Conservation (phyloP, 1,140 invertebrate genomes). For the Steinernema khuongi region DNA sequence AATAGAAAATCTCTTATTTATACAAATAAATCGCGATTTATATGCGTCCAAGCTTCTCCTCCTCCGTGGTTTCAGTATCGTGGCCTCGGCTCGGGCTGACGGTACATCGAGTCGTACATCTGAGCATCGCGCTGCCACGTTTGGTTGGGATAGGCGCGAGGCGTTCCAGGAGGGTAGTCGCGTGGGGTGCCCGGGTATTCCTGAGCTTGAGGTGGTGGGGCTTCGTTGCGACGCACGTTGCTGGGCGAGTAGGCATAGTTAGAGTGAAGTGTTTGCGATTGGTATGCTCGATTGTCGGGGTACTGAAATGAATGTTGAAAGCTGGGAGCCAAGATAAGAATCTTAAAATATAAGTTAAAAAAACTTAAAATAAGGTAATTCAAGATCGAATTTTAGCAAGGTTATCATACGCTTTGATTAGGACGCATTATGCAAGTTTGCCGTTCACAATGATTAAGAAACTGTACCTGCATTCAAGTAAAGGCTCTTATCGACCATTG, state of each 20-base stretch:
- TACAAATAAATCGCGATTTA: constrained; percentile 29
- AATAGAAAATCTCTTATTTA: constrained; percentile 19
- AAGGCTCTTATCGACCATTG: no score
- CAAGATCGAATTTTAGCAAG: no score
- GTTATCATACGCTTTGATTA: no score
- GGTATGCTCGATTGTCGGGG: constrained; percentile 42
- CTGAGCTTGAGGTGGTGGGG: constrained; percentile 14
- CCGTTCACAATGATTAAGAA: not conserved
- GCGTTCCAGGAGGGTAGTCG: not conserved
- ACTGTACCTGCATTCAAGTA: constrained; percentile 40
- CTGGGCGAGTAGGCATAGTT: constrained; percentile 50
- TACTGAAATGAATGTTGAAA: constrained; percentile 38
- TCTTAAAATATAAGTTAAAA: no score
- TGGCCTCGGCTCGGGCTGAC: constrained; percentile 3
- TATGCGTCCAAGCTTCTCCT: not conserved
- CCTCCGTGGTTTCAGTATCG: not conserved
- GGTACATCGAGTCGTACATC: constrained; percentile 11
- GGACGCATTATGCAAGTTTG: constrained; percentile 44
- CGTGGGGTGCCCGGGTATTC: constrained; percentile 21
- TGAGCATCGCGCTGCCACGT: not conserved
- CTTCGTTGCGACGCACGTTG: constrained; percentile 20
- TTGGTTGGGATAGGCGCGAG: not conserved
- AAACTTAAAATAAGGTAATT: no score
- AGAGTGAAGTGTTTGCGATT: constrained; percentile 38
- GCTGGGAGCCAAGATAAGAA: constrained; percentile 9